Base-by-base conservation (phyloP, 2,888 invertebrate genomes). In the Chirona hameri region DNA sequence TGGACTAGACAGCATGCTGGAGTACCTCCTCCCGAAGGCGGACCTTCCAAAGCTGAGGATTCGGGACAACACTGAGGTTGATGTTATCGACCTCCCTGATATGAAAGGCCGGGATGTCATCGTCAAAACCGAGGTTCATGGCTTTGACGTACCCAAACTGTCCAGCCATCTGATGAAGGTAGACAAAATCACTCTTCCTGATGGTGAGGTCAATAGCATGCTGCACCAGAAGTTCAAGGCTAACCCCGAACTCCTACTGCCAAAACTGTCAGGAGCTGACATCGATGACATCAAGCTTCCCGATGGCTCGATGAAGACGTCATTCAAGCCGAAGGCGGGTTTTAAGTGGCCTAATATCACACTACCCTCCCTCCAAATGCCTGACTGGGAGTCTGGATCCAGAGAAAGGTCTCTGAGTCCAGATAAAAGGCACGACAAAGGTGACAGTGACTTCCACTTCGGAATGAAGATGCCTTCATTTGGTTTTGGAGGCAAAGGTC, bases 351-450 rank as follows among this genome's bases (percentile, higher is more conserved):
- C 79, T 14, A 52, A 79, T 14, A 46, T 52, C 15, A 48, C n/a
- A 4, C 39, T 79, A 7, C 79, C 79, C 3, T 46, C 79, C 5
- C 79, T 79, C 18, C n/a, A 79, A 10, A 79, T 79, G 48, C 46
- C 79, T 12, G 79, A 79, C 48, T 79, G 79, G 79, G 12, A 72
- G 18, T 72, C 31, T n/a, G 72, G 72, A 31, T 31, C 72, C 18
- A 5, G 72, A 10, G 72, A n/a, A 12, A 15, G 72, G 0, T 31
- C 72, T 3, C 48, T n/a, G 0, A 79, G 79, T 39, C 48, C n/a
- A 14, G 48, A 46, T 1, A 72, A 57, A 24, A 31, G 27, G 27
- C 9, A n/a, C 10, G 79, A 14, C 10, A 79, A n/a, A 9, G n/a
- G 2, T n/a, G 79, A n/a, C 14, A 14, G 29, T 12, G 46, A 79